Evolutionary conservation across 2,888 invertebrate species (phyloP), one percentile per base, ranked within the genome.

Genomic region (Agrochola macilenta): DNA sequence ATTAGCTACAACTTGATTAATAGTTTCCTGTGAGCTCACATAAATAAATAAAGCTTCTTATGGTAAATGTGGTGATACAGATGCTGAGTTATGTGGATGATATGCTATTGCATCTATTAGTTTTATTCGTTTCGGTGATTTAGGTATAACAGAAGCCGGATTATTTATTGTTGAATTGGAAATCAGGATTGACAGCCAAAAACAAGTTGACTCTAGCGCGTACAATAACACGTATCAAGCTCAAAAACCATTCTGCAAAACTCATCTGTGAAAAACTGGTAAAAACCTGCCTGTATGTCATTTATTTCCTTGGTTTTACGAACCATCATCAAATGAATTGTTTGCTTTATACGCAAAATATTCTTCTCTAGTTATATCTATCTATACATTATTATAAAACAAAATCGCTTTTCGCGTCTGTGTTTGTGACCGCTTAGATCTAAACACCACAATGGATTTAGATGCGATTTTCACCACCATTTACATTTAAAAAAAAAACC

Each of bases 1-100:
- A 85, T 85, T 81, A 81, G 74, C 79, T 75, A 66, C 52, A n/a
- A 63, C 64, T 78, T 85, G 83, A 87, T 81, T 75, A 83, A 87
- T 87, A 78, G 76, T 66, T 78, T 77, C 81, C 77, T 63, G 60
- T 61, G 54, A 64, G 61, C 85, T 64, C 43, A 30, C 52, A 61
- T 39, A 43, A 57, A 79, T 75, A 75, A 71, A 78, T 82, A 69
- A 70, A 60, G 52, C 49, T 61, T 60, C 61, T 43, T 30, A 71
- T 23, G 39, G 52, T 70, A 52, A 68, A 64, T 43, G 43, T 52
- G 64, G 60, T 64, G 64, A 69, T 30, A 69, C 68, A 54, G 43
- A 69, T 69, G 64, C 49, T 76, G 30, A 74, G 23, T 79, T 79
- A 73, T 58, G n/a, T 79, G 49, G 26, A 65, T 26, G 54, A 60